These are phyloP conservation scores for Rhinoderma darwinii DNA, from an alignment of 2,113 vertebrate species.

Conservation along the genomic window DNA sequence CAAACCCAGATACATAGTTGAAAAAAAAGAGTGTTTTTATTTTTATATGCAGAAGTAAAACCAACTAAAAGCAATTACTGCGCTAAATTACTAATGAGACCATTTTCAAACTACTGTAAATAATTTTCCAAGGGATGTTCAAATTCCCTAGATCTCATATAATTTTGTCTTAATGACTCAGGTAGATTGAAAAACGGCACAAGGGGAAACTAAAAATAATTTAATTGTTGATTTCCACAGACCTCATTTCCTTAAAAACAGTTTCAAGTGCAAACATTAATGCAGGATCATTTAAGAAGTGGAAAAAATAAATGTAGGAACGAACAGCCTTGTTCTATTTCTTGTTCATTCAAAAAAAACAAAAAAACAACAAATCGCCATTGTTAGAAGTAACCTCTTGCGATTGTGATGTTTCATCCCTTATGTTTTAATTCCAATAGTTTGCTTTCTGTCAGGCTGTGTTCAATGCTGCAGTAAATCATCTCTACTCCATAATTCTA, in stretches of 20 bases:
- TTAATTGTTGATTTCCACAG: slow-evolving; percentile 31
- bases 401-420: neutral
- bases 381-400: slow-evolving; percentile 34
- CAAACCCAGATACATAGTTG: neutral
- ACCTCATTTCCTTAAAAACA: slow-evolving; percentile 32
- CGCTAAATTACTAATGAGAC: slow-evolving; percentile 35
- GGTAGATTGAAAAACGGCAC: slow-evolving; percentile 25
- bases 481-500: slow-evolving; percentile 25
- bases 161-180: slow-evolving; percentile 34
- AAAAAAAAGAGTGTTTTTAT: neutral
- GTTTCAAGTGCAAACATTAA: slow-evolving; percentile 24
- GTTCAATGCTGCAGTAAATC: slow-evolving; percentile 35
- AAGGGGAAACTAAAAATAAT: slow-evolving; percentile 45
- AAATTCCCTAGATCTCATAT: slow-evolving; percentile 22
- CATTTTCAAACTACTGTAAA: slow-evolving; percentile 42
- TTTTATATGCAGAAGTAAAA: neutral
- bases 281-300: neutral
- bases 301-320: neutral
- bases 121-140: slow-evolving; percentile 16
- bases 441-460: slow-evolving; percentile 14
- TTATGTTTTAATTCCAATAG: slow-evolving; percentile 37
- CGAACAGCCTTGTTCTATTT: neutral
- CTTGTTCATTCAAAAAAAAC: slow-evolving; percentile 15
- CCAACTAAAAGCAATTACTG: slow-evolving; percentile 12
- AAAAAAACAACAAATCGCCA: too few species aligned